Percentiles rank a stretch among this genome's conserved stretches.
Conservation (phyloP, 1,140 invertebrate species). For the Grapholita molesta region DNA sequence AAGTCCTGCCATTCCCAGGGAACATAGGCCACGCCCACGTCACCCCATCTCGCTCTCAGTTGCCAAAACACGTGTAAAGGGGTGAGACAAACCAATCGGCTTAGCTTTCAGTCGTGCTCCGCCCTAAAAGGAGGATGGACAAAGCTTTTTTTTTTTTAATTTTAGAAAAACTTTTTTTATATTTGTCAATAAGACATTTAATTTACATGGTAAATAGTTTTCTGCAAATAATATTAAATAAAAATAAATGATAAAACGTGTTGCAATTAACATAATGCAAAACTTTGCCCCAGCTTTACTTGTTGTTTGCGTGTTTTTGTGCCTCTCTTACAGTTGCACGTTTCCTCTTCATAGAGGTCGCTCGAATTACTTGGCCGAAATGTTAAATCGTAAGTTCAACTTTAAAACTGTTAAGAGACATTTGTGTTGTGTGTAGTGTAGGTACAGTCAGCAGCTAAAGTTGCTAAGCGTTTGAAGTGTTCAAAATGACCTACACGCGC, state of each 20-base stretch:
- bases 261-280: slow-evolving; percentile 31
- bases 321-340: slow-evolving; percentile 51
- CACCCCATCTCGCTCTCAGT: slow-evolving; percentile 34
- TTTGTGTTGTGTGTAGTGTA: too few species aligned
- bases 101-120: neutral
- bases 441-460: too few species aligned
- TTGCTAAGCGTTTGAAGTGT: too few species aligned
- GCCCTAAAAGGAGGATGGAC: slow-evolving; percentile 1
- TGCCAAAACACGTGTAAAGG: slow-evolving; percentile 37
- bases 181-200: neutral
- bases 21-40: slow-evolving; percentile 42
- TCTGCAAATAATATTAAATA: neutral
- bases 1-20: slow-evolving; percentile 33
- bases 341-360: slow-evolving; percentile 41
- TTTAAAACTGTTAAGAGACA: too few species aligned
- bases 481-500: too few species aligned
- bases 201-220: neutral
- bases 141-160: neutral
- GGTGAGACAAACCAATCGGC: slow-evolving; percentile 48
- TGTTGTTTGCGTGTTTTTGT: slow-evolving; percentile 40
- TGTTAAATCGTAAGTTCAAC: neutral
- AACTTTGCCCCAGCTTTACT: slow-evolving; percentile 36
- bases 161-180: neutral
- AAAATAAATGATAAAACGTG: slow-evolving; percentile 2
- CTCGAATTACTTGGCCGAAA: neutral